phyloP scores from a whole-genome alignment of 2,888 invertebrate species.

The Galeruca laticollis region DNA sequence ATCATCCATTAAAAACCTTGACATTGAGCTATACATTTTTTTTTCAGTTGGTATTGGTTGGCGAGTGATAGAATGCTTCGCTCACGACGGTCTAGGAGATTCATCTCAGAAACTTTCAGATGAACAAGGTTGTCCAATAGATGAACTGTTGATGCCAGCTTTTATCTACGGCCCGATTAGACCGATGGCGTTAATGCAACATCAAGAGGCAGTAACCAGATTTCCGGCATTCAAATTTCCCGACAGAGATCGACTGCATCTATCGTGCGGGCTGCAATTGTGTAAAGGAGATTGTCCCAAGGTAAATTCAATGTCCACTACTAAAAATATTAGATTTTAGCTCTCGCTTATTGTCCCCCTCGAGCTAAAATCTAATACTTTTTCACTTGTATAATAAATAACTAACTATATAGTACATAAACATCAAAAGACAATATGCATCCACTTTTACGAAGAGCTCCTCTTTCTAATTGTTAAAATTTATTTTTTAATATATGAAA shows the following conservation, averaged over 20 bases:
- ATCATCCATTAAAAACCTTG: too few relatives aligned
- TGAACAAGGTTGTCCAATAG: slow-evolving; percentile 80
- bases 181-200: slow-evolving; percentile 62
- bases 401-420: too few relatives aligned
- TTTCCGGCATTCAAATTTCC: slow-evolving; percentile 89
- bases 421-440: too few relatives aligned
- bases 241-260: slow-evolving; percentile 80
- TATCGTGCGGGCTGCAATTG: slow-evolving; percentile 82
- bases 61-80: slow-evolving; percentile 81
- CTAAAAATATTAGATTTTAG: background rate
- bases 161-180: slow-evolving; percentile 65
- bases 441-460: too few relatives aligned
- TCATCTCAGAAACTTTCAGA: slow-evolving; percentile 81
- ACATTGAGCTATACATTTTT: too few relatives aligned
- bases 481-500: too few relatives aligned
- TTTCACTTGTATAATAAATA: too few relatives aligned
- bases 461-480: too few relatives aligned
- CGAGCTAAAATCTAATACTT: too few relatives aligned
- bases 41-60: slow-evolving; percentile 76
- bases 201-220: slow-evolving; percentile 69
- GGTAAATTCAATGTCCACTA: slow-evolving; percentile 61
- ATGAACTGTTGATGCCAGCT: slow-evolving; percentile 74
- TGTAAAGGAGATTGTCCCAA: slow-evolving; percentile 79
- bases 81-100: slow-evolving; percentile 83
- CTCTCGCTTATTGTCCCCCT: too few relatives aligned